Base-by-base conservation (phyloP, 2,888 invertebrate genomes). In the Xiphydria camelus region DNA sequence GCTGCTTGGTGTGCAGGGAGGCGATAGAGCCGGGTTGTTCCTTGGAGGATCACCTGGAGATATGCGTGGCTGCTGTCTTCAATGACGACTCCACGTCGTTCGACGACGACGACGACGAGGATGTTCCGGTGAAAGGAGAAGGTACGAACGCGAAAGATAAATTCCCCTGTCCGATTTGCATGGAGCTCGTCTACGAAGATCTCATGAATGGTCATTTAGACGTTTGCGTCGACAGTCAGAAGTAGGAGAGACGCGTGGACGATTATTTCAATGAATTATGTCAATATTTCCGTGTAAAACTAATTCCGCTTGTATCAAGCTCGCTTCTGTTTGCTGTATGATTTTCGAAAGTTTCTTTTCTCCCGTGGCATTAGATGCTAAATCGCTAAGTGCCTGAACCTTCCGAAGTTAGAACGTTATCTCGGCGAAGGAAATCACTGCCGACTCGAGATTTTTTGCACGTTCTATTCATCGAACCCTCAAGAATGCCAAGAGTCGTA, bases 151-250 rank as follows among this genome's bases (percentile, higher is more conserved):
- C 79, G 40, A 61, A 71, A 0, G 57, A 77, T 1, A 79, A 78
- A 58, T 73, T 70, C 1, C 81, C 81, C 0, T 86, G 86, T 58
- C 86, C 86, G 0, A 79, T 83, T 61, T 86, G 86, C 59, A 76
- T 82, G 60, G 53, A 76, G 49, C 75, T 82, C 69, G 60, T 84
- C 26, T 74, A 78, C 53, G 76, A 78, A 56, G 58, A 51, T 18
- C 71, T 77, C 18, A 86, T 86, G 83, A 82, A 82, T 61, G 53
- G 62, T 1, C 86, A 86, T 75, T 78, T 86, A 40, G 82, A 84
- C 69, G 34, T 49, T 3, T 81, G 81, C 45, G 57, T 73, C 25
- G 41, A 15, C 15, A 6, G n/a, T n/a, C n/a, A n/a, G n/a, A n/a
- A 29, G 15, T 3, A 29, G 12, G 7, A 29, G 9, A 14, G 15